Conservation (phyloP, 2,113 vertebrate species). For the Antechinus flavipes region DNA sequence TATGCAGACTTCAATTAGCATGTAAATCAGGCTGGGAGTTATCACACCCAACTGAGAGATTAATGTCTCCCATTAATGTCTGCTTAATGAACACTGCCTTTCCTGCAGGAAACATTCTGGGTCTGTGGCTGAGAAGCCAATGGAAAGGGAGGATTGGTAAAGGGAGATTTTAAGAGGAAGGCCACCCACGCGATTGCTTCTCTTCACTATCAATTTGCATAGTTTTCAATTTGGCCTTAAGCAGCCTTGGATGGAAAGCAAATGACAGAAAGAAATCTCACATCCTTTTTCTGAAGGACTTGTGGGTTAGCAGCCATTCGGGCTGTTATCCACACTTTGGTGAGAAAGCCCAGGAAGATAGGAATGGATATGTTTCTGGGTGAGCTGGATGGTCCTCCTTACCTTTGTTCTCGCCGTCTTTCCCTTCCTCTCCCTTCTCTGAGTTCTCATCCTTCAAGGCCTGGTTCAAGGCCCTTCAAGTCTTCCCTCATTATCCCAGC, state of each 20-base stretch:
- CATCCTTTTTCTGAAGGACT: not conserved
- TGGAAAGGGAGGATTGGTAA: not conserved
- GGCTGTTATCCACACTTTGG: not conserved
- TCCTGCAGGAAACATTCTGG: not conserved
- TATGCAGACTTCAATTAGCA: not conserved
- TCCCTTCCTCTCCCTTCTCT: not conserved
- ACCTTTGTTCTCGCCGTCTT: not conserved
- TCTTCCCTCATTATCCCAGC: not conserved
- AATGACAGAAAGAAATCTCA: not conserved
- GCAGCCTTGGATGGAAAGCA: not conserved
- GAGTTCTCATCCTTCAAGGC: not conserved
- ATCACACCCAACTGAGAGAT: not conserved
- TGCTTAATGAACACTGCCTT: not conserved
- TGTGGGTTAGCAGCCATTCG: not conserved
- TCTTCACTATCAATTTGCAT: not conserved
- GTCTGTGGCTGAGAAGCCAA: not conserved
- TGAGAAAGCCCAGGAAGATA: not conserved
- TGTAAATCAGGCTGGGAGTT: not conserved
- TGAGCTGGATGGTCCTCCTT: not conserved
- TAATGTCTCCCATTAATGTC: not conserved
- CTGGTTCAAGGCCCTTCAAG: not conserved
- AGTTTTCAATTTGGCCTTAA: slow-evolving; percentile 11
- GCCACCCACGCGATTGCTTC: fast-evolving
- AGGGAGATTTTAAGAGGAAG: not conserved
- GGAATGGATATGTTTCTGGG: not conserved